These are phyloP conservation scores for Fragum whitleyi DNA, from an alignment of 2,888 invertebrate species.

Conservation along the genomic window DNA sequence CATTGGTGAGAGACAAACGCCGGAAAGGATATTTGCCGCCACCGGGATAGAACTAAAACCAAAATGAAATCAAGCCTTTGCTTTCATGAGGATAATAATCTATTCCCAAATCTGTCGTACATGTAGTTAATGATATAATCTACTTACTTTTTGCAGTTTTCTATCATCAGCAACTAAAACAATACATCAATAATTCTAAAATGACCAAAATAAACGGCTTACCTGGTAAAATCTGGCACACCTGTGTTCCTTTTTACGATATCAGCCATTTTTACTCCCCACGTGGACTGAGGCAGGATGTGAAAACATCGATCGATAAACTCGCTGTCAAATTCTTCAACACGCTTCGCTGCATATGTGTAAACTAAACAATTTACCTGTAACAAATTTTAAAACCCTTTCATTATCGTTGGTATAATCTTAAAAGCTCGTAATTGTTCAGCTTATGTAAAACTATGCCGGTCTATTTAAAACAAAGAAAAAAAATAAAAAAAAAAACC, in stretches of 20 bases:
- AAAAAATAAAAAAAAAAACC: background rate
- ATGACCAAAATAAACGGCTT: background rate
- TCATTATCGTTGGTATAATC: no score
- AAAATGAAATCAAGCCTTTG: no score
- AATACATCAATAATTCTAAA: background rate
- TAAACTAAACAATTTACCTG: background rate
- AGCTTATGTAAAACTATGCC: no score
- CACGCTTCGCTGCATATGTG: constrained; percentile 1
- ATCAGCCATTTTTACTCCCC: constrained; percentile 5
- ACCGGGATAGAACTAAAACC: no score
- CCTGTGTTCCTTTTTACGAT: background rate
- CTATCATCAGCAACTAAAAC: background rate
- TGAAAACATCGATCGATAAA: background rate
- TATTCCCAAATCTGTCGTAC: no score
- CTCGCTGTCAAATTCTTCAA: background rate
- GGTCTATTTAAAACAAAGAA: no score
- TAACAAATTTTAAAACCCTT: background rate
- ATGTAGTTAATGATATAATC: no score
- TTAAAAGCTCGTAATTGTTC: no score
- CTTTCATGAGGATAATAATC: no score
- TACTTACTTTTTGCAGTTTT: background rate
- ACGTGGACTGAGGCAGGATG: background rate
- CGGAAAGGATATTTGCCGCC: no score
- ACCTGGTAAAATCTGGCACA: constrained; percentile 2
- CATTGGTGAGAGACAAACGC: no score